These are phyloP conservation scores for Hucho hucho DNA, from an alignment of 2,113 vertebrate species.

Conservation along the genomic window DNA sequence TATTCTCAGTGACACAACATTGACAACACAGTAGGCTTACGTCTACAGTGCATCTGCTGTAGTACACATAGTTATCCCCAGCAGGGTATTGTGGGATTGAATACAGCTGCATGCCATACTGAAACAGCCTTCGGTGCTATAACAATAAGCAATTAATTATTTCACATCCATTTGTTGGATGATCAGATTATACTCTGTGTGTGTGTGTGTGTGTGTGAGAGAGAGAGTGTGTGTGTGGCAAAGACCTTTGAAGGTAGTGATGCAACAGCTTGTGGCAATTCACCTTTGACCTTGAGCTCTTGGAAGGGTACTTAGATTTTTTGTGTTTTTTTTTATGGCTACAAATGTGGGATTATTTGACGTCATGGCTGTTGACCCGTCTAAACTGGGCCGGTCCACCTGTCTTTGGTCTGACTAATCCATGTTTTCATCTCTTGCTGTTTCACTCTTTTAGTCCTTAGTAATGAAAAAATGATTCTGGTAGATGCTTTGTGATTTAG, in stretches of 20 bases:
- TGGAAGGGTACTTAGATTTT: constrained; percentile 22
- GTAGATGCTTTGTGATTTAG: constrained; percentile 24
- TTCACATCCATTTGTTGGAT: not conserved
- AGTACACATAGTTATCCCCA: not conserved
- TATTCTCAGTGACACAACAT: not conserved
- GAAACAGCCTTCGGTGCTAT: too few relatives aligned
- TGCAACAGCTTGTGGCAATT: constrained; percentile 16
- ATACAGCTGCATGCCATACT: too few relatives aligned
- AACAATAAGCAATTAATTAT: not conserved
- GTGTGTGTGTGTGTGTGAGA: too few relatives aligned
- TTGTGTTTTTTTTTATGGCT: constrained; percentile 17
- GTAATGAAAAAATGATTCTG: constrained; percentile 34
- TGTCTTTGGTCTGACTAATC: constrained; percentile 53
- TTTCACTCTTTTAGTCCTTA: constrained; percentile 37
- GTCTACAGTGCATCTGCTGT: not conserved
- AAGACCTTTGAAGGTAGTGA: not conserved
- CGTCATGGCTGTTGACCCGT: constrained; percentile 65
- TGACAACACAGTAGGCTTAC: not conserved
- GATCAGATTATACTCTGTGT: not conserved
- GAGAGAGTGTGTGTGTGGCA: not conserved
- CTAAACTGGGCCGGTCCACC: constrained; percentile 56
- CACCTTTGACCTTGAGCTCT: constrained; percentile 35
- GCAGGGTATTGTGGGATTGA: too few relatives aligned
- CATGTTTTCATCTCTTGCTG: constrained; percentile 59
- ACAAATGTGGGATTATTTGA: constrained; percentile 55